Evolutionary conservation across 2,797 vertebrate species (phyloP).

Genomic region (Acestrorhynchus altus): DNA sequence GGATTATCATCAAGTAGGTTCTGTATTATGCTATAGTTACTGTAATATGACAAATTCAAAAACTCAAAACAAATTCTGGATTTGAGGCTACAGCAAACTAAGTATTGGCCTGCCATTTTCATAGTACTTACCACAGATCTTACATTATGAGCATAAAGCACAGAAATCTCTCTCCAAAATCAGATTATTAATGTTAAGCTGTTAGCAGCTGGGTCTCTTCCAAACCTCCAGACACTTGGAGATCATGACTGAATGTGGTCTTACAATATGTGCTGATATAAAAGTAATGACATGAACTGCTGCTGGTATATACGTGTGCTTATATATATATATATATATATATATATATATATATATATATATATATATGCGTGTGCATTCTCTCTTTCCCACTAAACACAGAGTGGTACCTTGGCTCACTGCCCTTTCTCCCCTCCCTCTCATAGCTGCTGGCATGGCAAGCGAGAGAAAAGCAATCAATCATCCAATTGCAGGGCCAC

Average conservation of each 20-base stretch:
- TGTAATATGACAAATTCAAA: too few relatives aligned
- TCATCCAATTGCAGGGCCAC: constrained; percentile 44
- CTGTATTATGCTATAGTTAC: too few relatives aligned
- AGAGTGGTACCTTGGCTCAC: constrained; percentile 46
- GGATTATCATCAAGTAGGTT: too few relatives aligned
- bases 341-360: constrained; percentile 29
- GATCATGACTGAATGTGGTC: not conserved
- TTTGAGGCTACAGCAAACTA: not conserved
- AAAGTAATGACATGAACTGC: constrained; percentile 36
- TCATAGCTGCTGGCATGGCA: constrained; percentile 45
- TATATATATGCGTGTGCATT: constrained; percentile 30
- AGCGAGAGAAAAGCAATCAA: constrained; percentile 53
- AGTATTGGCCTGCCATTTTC: not conserved
- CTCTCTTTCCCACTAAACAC: constrained; percentile 33
- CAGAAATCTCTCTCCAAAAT: not conserved
- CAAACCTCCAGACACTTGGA: constrained; percentile 11
- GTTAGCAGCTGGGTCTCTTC: constrained; percentile 15
- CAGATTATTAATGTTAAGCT: not conserved
- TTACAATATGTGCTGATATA: constrained; percentile 19
- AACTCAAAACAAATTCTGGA: not conserved
- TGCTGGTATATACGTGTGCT: not conserved
- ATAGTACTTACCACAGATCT: not conserved
- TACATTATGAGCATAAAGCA: not conserved
- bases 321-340: constrained; percentile 18
- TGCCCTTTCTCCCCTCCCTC: constrained; percentile 32